Conservation (phyloP, 2,888 invertebrate species). For the Incurvaria masculella region DNA sequence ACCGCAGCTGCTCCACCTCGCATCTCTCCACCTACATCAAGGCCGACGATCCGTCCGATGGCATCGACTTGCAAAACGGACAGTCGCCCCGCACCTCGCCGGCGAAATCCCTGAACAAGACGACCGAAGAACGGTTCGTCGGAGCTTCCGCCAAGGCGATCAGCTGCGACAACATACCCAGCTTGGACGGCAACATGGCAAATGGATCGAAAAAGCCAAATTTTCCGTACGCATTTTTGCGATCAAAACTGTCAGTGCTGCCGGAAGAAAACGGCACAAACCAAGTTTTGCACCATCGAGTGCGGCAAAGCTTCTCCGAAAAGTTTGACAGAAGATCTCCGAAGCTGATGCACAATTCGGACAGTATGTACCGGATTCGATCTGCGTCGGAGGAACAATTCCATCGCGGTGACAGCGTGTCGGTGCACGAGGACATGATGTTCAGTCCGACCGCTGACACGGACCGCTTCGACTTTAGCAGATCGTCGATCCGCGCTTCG, state of each 20-base stretch:
- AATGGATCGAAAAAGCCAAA: slow-evolving; percentile 60
- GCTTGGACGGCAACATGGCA: slow-evolving; percentile 48
- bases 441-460: slow-evolving; percentile 33
- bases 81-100: slow-evolving; percentile 32
- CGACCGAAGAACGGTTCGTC: slow-evolving; percentile 38
- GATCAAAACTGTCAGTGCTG: slow-evolving; percentile 72
- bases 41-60: slow-evolving; percentile 79
- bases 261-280: slow-evolving; percentile 67
- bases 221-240: slow-evolving; percentile 74
- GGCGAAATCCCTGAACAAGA: slow-evolving; percentile 29
- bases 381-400: slow-evolving; percentile 62
- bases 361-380: slow-evolving; percentile 41
- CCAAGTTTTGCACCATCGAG: slow-evolving; percentile 48
- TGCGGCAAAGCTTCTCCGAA: slow-evolving; percentile 53
- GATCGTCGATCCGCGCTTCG: slow-evolving; percentile 32
- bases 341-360: slow-evolving; percentile 27
- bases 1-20: slow-evolving; percentile 74
- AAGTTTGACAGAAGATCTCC: slow-evolving; percentile 46
- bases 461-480: slow-evolving; percentile 35
- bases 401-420: slow-evolving; percentile 49
- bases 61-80: slow-evolving; percentile 61
- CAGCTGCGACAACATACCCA: slow-evolving; percentile 70
- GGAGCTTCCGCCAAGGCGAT: slow-evolving; percentile 59
- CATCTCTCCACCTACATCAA: slow-evolving; percentile 73
- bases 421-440: slow-evolving; percentile 45